Conservation (phyloP, 2,888 invertebrate genomes). For the Melanargia galathea region DNA sequence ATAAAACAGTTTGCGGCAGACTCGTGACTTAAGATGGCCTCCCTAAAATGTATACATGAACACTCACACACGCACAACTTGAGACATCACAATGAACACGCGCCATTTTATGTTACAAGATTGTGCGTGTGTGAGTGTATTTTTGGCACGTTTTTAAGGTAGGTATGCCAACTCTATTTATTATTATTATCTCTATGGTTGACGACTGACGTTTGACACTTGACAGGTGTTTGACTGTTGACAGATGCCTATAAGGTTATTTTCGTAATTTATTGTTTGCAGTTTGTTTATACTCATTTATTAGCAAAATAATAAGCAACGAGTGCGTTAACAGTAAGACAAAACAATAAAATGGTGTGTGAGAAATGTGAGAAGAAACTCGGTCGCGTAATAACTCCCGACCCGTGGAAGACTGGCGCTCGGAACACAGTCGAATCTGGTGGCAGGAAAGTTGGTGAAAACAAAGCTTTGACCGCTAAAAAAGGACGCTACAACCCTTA, state of each 20-base stretch:
- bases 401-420: conserved; percentile 97
- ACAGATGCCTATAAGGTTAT: conserved; percentile 3
- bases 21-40: too few species aligned
- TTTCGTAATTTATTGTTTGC: background rate
- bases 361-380: conserved; percentile 96
- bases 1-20: too few species aligned
- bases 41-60: too few species aligned
- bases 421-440: conserved; percentile 95
- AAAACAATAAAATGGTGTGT: conserved; percentile 87
- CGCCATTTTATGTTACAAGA: too few species aligned
- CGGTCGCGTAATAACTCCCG: conserved; percentile 96
- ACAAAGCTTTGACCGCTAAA: conserved; percentile 93
- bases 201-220: too few species aligned
- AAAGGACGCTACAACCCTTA: conserved; percentile 94
- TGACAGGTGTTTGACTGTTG: conserved; percentile 14
- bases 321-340: background rate
- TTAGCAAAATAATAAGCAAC: background rate
- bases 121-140: too few species aligned
- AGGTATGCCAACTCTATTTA: too few species aligned
- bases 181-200: too few species aligned
- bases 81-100: too few species aligned
- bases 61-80: too few species aligned
- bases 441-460: conserved; percentile 96
- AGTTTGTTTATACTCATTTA: background rate
- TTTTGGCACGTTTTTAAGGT: too few species aligned